Base-by-base conservation (phyloP, 1,140 invertebrate species). In the Caenorhabditis tropicalis region DNA sequence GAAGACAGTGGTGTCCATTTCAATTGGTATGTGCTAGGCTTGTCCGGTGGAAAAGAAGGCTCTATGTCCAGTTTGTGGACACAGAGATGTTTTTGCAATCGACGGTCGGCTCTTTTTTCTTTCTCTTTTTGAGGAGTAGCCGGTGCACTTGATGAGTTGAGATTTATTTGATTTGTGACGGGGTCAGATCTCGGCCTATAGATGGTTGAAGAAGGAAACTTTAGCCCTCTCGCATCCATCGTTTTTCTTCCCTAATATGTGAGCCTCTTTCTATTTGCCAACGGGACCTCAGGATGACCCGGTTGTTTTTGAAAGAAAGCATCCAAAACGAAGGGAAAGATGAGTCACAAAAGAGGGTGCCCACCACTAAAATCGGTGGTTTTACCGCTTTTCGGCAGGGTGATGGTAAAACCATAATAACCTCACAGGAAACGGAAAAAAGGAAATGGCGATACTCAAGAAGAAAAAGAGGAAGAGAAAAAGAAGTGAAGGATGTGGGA, bases 71-170 rank as follows among this genome's bases (percentile, higher is more conserved):
- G 58, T 65, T 65, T 65, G 58, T 65, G 58, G 58, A 65, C 58
- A 65, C 9, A 74, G 36, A 46, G 65, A 74, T 74, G 65, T 74
- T 74, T 74, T 74, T 74, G 58, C 31, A 36, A 65, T 27, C 1
- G 58, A 58, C 53, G 9, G 53, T 58, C 53, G 29, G 53, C 5
- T 7, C 58, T 33, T 33, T 36, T 65, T 24, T 46, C 2, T 24
- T 74, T 46, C 29, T 46, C 36, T 74, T 74, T 74, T 74, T 74
- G 65, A 74, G 65, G 3, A 74, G 65, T 46, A 43, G 65, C 36
- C 36, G 65, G 65, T 74, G 65, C 65, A 74, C 65, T 74, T 74
- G 65, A 74, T 46, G 36, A 74, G 65, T 74, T 74, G 65, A 74
- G 65, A 74, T 74, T 74, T 74, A 43, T 74, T 74, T 74, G 65